Percentiles rank a stretch among this genome's conserved stretches.
These are phyloP conservation scores for Rhinoderma darwinii DNA, from an alignment of 2,113 vertebrate genomes.

Conservation along the genomic window DNA sequence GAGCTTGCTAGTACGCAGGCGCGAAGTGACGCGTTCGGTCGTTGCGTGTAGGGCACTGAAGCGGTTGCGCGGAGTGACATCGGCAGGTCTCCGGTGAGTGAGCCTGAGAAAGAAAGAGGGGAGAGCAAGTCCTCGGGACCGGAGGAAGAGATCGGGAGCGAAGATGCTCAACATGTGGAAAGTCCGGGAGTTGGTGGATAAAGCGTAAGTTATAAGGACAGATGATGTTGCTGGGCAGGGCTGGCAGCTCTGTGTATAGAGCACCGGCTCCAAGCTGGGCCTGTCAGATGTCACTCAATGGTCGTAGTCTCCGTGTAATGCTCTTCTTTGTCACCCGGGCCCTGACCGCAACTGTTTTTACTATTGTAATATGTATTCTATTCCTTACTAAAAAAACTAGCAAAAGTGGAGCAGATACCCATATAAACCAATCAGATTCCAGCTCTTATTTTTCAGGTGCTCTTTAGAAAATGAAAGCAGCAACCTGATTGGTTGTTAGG, in stretches of 20 bases:
- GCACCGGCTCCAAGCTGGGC: background rate
- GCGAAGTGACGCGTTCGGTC: constrained; percentile 57
- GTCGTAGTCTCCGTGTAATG: background rate
- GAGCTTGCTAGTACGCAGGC: constrained; percentile 57
- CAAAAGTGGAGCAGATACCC: too few relatives aligned
- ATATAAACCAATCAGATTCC: too few relatives aligned
- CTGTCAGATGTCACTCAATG: background rate
- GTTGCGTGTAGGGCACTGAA: constrained; percentile 57
- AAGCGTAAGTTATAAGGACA: constrained; percentile 84
- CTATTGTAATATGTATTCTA: too few relatives aligned
- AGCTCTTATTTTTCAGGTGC: too few relatives aligned
- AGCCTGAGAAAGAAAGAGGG: constrained; percentile 13
- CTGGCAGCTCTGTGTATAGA: background rate
- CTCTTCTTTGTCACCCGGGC: too few relatives aligned
- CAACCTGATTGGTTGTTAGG: too few relatives aligned
- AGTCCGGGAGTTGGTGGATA: constrained; percentile 92
- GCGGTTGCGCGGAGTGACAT: constrained; percentile 64
- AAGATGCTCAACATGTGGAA: constrained; percentile 95
- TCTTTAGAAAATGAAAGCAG: too few relatives aligned
- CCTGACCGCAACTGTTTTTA: too few relatives aligned
- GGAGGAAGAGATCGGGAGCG: constrained; percentile 17
- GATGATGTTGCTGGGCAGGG: background rate
- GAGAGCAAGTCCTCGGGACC: constrained; percentile 31
- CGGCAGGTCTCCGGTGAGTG: constrained; percentile 65
- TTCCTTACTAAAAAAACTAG: too few relatives aligned